Percentiles rank a stretch among this genome's conserved stretches.
These are phyloP conservation scores for Apamea crenata DNA, from an alignment of 2,888 invertebrate species.

Conservation along the genomic window DNA sequence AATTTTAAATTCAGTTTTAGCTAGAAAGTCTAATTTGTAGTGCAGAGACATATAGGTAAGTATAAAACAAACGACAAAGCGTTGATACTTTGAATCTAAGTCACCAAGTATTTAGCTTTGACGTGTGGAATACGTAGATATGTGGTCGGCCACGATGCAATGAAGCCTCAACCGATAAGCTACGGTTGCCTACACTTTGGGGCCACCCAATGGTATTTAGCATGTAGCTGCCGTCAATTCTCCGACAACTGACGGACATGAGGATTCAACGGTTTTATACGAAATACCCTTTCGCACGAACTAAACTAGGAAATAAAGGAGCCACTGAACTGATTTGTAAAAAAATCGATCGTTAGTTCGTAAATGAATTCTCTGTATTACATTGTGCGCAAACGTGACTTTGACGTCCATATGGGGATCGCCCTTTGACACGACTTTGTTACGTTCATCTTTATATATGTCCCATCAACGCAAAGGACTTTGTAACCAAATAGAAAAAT, in stretches of 20 bases:
- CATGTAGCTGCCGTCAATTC: not conserved
- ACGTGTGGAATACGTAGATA: not conserved
- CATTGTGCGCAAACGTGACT: conserved; percentile 13
- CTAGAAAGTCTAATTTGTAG: not conserved
- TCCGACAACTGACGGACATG: conserved; percentile 2
- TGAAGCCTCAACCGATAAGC: conserved; percentile 2
- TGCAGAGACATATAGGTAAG: not conserved
- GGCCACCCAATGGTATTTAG: conserved; percentile 21
- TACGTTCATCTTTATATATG: not conserved
- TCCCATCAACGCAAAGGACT: not conserved
- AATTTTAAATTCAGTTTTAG: not conserved
- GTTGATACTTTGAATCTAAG: not conserved
- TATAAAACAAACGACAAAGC: not conserved
- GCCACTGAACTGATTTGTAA: not conserved
- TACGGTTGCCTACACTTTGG: conserved; percentile 3
- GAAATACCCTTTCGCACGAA: not conserved
- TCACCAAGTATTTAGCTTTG: conserved; percentile 1
- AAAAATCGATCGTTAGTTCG: conserved; percentile 1
- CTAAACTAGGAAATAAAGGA: not conserved
- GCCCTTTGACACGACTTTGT: not conserved
- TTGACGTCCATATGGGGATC: conserved; percentile 20
- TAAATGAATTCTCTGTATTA: conserved; percentile 8
- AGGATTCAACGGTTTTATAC: conserved; percentile 15
- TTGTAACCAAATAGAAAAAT: not conserved
- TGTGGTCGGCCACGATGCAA: not conserved